Conservation (phyloP, 2,113 vertebrate genomes). For the Gymnogyps californianus region DNA sequence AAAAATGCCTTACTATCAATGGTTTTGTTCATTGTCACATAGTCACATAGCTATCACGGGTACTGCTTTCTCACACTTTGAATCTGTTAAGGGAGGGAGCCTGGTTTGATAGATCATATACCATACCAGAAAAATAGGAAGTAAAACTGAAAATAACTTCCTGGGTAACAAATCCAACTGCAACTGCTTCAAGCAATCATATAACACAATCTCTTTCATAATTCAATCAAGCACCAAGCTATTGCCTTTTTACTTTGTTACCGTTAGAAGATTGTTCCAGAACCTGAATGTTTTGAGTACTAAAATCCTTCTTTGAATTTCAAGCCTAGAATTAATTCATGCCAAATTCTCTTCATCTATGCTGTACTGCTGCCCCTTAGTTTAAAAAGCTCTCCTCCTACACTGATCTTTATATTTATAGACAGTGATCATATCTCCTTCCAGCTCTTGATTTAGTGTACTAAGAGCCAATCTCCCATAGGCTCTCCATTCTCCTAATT, state of each 20-base stretch:
- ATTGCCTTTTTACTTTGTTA: not conserved
- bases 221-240: not conserved
- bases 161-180: not conserved
- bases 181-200: not conserved
- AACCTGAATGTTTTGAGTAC: not conserved
- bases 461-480: not conserved
- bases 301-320: not conserved
- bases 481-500: not conserved
- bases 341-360: not conserved
- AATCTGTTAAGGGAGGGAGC: not conserved
- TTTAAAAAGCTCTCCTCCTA: slow-evolving; percentile 43
- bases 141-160: not conserved
- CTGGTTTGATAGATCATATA: not conserved
- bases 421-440: slow-evolving; percentile 20
- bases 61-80: not conserved
- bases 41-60: not conserved
- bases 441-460: not conserved
- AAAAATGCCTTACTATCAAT: not conserved
- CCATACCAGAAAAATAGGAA: not conserved
- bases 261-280: not conserved
- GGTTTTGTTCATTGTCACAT: not conserved
- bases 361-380: slow-evolving; percentile 7
- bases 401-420: slow-evolving; percentile 58
- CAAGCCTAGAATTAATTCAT: slow-evolving; percentile 6
- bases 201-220: not conserved